Evolutionary conservation across 2,113 vertebrate genomes (phyloP).

Genomic region (Opisthocomus hoazin): DNA sequence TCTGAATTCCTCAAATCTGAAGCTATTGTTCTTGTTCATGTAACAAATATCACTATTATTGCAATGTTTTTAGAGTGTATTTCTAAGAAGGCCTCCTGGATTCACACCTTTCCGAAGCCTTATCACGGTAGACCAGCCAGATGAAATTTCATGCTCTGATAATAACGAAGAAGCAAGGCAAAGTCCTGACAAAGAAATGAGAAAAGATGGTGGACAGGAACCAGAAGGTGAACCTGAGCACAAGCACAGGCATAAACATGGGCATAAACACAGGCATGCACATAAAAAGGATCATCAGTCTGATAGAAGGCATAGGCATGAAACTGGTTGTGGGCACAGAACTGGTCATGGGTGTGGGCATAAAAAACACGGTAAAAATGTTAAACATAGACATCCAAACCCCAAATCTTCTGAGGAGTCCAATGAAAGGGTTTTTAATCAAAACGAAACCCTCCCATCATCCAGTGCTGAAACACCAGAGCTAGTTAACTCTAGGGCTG

Average conservation of each 20-base stretch:
- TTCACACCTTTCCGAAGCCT: conserved; percentile 68
- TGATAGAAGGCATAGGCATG: background rate
- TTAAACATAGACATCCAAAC: background rate
- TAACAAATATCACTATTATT: background rate
- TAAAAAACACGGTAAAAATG: background rate
- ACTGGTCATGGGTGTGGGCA: background rate
- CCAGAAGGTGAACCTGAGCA: background rate
- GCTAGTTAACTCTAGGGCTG: background rate
- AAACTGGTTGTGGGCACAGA: background rate
- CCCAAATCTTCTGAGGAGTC: conserved; percentile 69
- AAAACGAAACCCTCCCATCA: background rate
- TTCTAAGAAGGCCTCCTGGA: conserved; percentile 60
- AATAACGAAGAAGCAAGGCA: background rate
- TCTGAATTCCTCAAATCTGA: background rate
- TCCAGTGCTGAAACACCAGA: background rate
- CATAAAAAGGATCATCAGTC: background rate
- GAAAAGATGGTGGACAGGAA: background rate
- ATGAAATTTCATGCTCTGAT: background rate
- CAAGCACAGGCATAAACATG: background rate
- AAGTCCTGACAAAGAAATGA: background rate
- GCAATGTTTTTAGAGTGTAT: background rate
- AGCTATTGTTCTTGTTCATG: background rate
- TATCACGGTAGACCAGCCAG: accelerated
- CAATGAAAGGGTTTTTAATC: conserved; percentile 40
- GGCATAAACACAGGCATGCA: background rate